phyloP scores from a whole-genome alignment of 2,888 invertebrate genomes.

The Linnaemya vulpina region DNA sequence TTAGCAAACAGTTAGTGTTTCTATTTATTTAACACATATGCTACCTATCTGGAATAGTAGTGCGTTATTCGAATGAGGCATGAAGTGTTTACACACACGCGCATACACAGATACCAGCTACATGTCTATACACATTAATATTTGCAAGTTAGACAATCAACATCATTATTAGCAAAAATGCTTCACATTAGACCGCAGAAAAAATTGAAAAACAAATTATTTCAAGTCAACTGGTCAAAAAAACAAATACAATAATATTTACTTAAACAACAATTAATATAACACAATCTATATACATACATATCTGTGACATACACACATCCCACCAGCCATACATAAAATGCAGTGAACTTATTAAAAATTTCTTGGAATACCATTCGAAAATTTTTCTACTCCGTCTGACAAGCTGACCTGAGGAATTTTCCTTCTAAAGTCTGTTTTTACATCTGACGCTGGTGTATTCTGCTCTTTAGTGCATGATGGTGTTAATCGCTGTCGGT shows the following conservation, averaged over 20 bases:
- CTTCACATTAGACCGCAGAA: neutral
- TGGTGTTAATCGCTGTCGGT: too few species aligned
- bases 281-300: too few species aligned
- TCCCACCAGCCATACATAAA: too few species aligned
- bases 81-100: neutral
- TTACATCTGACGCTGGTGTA: too few species aligned
- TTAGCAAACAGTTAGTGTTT: constrained; percentile 9
- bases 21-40: constrained; percentile 7
- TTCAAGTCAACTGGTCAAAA: neutral
- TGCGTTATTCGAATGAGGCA: neutral
- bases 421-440: too few species aligned
- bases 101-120: neutral
- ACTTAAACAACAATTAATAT: too few species aligned
- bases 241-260: neutral
- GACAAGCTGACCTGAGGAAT: too few species aligned
- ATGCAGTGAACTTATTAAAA: too few species aligned
- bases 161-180: constrained; percentile 22
- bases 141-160: constrained; percentile 24
- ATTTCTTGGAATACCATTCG: too few species aligned
- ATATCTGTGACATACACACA: too few species aligned
- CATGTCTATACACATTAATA: neutral
- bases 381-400: too few species aligned
- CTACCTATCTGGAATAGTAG: neutral
- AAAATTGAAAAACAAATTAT: neutral
- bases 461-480: too few species aligned